Evolutionary conservation across 2,888 invertebrate genomes (phyloP).

Genomic region (Lysandra coridon): DNA sequence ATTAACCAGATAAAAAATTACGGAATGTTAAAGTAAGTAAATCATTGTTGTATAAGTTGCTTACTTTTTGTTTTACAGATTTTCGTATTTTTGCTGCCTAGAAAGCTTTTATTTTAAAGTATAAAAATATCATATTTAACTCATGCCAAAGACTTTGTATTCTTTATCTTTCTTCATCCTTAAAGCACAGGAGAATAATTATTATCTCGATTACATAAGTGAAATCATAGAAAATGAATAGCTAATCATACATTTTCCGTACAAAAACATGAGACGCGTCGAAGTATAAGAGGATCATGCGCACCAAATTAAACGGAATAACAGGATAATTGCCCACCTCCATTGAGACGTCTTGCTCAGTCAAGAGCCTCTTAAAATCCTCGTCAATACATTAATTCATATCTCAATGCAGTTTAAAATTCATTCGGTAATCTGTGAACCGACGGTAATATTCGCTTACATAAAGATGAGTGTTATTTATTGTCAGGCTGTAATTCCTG

Average conservation of each 20-base stretch:
- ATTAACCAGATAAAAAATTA: no score
- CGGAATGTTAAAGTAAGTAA: no score
- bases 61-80: no score
- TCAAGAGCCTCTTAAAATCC: slow-evolving; percentile 34
- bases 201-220: no score
- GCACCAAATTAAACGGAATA: slow-evolving; percentile 49
- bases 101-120: no score
- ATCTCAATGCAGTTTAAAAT: slow-evolving; percentile 20
- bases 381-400: slow-evolving; percentile 26
- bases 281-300: slow-evolving; percentile 50
- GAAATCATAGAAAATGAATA: no score
- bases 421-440: slow-evolving; percentile 28
- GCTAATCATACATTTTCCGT: background rate
- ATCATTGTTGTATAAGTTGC: no score
- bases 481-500: slow-evolving; percentile 24
- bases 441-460: slow-evolving; percentile 28
- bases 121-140: no score
- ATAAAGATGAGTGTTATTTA: slow-evolving; percentile 33
- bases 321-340: slow-evolving; percentile 56
- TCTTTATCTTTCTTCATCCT: no score
- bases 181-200: no score
- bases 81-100: no score
- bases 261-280: slow-evolving; percentile 51
- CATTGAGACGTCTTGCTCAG: slow-evolving; percentile 45
- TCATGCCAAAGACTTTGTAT: no score